phyloP scores from a whole-genome alignment of 2,888 invertebrate species.

The Callimorpha dominula region DNA sequence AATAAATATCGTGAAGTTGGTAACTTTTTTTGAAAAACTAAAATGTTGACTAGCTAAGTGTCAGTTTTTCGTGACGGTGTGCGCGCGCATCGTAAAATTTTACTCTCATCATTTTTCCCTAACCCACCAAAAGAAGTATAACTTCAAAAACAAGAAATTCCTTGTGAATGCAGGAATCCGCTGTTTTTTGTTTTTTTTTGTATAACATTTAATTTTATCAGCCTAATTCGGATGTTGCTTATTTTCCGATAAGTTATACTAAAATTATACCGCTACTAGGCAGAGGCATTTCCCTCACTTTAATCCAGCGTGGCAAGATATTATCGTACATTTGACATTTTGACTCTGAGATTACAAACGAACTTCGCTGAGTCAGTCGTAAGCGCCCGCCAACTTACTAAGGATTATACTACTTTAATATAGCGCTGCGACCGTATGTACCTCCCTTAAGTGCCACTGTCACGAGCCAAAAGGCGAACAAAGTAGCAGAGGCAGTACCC shows the following conservation, averaged over 20 bases:
- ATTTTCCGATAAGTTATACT: neutral
- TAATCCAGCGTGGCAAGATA: constrained; percentile 34
- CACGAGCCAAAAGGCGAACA: constrained; percentile 85
- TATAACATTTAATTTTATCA: too few species aligned
- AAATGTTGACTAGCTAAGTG: too few species aligned
- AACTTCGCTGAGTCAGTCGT: constrained; percentile 52
- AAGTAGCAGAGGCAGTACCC: constrained; percentile 76
- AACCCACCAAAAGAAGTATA: too few species aligned
- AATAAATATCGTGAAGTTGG: too few species aligned
- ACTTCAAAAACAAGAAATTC: too few species aligned
- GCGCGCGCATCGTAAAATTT: too few species aligned
- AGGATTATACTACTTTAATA: constrained; percentile 74
- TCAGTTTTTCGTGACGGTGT: too few species aligned
- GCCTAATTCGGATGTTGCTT: neutral
- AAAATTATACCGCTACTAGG: neutral
- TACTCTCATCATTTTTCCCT: too few species aligned
- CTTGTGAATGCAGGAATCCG: too few species aligned
- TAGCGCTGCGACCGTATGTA: constrained; percentile 72
- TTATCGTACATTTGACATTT: constrained; percentile 48
- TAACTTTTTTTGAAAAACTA: too few species aligned
- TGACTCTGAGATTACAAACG: constrained; percentile 44
- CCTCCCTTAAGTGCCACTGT: constrained; percentile 85
- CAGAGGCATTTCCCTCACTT: constrained; percentile 15
- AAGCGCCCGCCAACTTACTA: constrained; percentile 59
- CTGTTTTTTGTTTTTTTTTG: too few species aligned